These are phyloP conservation scores for Lontra canadensis DNA, from an alignment of 2,113 vertebrate species.

Conservation along the genomic window DNA sequence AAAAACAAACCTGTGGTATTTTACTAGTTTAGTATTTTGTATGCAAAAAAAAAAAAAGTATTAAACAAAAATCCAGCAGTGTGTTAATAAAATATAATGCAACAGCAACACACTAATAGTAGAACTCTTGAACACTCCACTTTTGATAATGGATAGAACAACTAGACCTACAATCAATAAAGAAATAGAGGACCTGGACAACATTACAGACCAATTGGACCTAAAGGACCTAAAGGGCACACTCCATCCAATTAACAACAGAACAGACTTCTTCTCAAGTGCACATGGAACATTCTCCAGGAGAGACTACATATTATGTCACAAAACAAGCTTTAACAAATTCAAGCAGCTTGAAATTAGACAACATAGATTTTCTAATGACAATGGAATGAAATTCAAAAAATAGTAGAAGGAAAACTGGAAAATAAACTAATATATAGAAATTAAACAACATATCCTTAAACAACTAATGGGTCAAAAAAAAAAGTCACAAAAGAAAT, in stretches of 20 bases:
- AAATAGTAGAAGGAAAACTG: background rate
- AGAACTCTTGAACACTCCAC: background rate
- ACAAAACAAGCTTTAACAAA: background rate
- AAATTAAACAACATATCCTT: background rate
- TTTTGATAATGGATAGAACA: background rate
- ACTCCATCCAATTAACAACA: background rate
- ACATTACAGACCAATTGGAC: background rate
- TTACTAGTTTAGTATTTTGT: background rate
- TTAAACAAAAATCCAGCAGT: background rate
- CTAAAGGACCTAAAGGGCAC: background rate
- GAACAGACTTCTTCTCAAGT: background rate
- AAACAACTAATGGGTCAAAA: background rate
- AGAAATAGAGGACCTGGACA: background rate
- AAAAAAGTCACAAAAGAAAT: background rate
- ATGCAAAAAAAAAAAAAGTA: background rate
- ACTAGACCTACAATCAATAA: background rate
- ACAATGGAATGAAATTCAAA: background rate
- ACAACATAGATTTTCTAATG: background rate
- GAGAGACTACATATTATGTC: background rate
- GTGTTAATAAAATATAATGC: background rate
- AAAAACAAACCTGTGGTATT: background rate
- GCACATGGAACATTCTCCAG: background rate
- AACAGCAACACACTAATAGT: background rate
- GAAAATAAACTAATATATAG: background rate
- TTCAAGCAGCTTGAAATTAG: background rate